Evolutionary conservation across 2,113 vertebrate species (phyloP).

Genomic region (Spea bombifrons): DNA sequence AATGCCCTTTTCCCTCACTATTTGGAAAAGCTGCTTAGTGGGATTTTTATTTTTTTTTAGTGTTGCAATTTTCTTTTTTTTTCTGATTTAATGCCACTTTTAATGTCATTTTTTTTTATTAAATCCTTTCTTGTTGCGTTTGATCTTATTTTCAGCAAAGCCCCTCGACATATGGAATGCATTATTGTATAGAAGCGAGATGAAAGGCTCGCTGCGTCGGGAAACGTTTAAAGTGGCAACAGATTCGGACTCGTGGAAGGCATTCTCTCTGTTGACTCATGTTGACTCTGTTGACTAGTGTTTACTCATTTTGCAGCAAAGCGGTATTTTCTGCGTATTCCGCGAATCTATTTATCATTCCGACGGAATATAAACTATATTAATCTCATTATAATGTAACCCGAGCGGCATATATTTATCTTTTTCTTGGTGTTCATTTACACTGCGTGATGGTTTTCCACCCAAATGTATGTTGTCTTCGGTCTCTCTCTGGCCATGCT

Average conservation of each 20-base stretch:
- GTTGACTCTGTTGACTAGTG: too few species aligned
- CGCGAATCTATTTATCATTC: slow-evolving; percentile 54
- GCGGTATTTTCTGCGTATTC: slow-evolving; percentile 50
- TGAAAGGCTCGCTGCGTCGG: slow-evolving; percentile 66
- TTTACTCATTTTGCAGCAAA: slow-evolving; percentile 52
- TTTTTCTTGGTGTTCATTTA: too few species aligned
- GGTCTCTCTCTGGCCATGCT: too few species aligned
- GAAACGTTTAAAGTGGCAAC: slow-evolving; percentile 62
- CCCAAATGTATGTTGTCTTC: too few species aligned
- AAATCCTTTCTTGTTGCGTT: slow-evolving; percentile 70
- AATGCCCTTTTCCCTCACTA: slow-evolving; percentile 31
- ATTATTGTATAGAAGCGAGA: slow-evolving; percentile 67
- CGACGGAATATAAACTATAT: not conserved
- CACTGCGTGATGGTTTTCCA: too few species aligned
- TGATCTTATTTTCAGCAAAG: slow-evolving; percentile 76
- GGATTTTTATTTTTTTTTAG: slow-evolving; percentile 44
- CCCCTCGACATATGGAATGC: slow-evolving; percentile 71
- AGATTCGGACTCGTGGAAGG: slow-evolving; percentile 52
- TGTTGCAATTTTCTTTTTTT: slow-evolving; percentile 55
- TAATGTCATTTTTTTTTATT: slow-evolving; percentile 62
- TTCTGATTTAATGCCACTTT: slow-evolving; percentile 63
- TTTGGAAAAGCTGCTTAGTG: slow-evolving; percentile 42
- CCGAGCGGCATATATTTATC: too few species aligned
- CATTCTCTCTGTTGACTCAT: slow-evolving; percentile 44
- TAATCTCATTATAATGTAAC: not conserved